Conservation (phyloP, 2,113 vertebrate genomes). For the Lontra canadensis region DNA sequence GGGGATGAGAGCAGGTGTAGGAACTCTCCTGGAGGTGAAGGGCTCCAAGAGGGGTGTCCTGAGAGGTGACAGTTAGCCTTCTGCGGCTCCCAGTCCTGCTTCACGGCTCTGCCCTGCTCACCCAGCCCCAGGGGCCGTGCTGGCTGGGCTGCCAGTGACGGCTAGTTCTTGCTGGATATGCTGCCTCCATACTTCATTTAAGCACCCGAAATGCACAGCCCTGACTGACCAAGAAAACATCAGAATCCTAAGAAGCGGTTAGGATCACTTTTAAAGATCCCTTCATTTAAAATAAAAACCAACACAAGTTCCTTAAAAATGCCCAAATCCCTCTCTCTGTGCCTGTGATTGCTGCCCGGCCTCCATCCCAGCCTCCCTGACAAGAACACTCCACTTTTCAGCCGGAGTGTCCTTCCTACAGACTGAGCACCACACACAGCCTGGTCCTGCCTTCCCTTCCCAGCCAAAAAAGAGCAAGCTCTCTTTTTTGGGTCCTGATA, state of each 20-base stretch:
- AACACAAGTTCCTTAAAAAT: not conserved
- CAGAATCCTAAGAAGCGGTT: not conserved
- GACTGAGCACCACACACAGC: not conserved
- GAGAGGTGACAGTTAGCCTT: not conserved
- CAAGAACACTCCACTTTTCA: not conserved
- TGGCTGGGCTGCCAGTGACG: accelerated
- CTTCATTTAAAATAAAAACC: not conserved
- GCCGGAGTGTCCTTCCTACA: too few species aligned
- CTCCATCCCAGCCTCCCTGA: not conserved
- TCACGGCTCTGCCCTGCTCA: not conserved
- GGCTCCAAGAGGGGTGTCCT: not conserved
- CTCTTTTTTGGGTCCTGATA: not conserved
- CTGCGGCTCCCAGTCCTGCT: accelerated
- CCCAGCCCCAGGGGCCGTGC: accelerated
- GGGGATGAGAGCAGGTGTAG: not conserved
- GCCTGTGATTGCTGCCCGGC: not conserved
- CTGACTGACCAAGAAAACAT: not conserved
- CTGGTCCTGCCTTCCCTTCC: not conserved
- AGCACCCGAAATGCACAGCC: not conserved
- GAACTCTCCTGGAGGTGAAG: too few species aligned
- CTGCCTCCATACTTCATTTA: not conserved
- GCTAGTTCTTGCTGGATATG: accelerated
- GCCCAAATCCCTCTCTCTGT: not conserved
- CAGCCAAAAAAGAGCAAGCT: not conserved
- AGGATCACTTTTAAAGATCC: not conserved